Conservation (phyloP, 2,113 vertebrate species). For the Tonatia bakeri region DNA sequence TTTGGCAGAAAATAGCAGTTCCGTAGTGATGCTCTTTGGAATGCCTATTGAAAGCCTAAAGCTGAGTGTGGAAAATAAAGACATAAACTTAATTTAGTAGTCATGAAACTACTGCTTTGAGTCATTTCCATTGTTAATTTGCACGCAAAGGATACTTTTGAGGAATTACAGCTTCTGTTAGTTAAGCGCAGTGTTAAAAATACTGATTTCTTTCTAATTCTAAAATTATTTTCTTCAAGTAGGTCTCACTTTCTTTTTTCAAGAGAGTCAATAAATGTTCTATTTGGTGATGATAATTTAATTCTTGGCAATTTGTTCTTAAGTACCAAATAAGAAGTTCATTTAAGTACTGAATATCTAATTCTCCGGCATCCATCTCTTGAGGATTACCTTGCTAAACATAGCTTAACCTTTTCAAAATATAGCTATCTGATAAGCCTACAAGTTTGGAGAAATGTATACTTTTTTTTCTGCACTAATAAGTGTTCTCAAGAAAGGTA, state of each 20-base stretch:
- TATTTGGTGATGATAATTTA: slow-evolving; percentile 65
- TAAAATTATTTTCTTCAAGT: slow-evolving; percentile 22
- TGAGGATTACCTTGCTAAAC: slow-evolving; percentile 66
- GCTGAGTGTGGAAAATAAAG: background rate
- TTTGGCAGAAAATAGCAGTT: background rate
- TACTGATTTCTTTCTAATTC: slow-evolving; percentile 14
- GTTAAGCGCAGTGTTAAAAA: slow-evolving; percentile 24
- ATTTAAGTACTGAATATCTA: slow-evolving; percentile 65
- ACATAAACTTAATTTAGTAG: background rate
- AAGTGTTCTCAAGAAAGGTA: slow-evolving; percentile 52
- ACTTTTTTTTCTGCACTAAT: slow-evolving; percentile 44
- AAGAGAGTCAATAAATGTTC: slow-evolving; percentile 57
- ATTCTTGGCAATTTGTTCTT: slow-evolving; percentile 67
- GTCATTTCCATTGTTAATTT: background rate
- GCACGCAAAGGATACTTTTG: background rate
- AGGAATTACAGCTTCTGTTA: background rate
- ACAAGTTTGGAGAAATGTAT: slow-evolving; percentile 54
- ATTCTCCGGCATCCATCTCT: slow-evolving; percentile 44
- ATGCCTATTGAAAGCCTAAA: background rate
- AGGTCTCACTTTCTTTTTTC: slow-evolving; percentile 36
- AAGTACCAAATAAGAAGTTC: slow-evolving; percentile 68
- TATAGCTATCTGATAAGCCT: background rate
- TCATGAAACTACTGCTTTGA: background rate
- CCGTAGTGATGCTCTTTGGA: background rate
- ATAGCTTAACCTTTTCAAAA: slow-evolving; percentile 57